Base-by-base conservation (phyloP, 2,888 invertebrate species). In the Ecdyonurus torrentis region DNA sequence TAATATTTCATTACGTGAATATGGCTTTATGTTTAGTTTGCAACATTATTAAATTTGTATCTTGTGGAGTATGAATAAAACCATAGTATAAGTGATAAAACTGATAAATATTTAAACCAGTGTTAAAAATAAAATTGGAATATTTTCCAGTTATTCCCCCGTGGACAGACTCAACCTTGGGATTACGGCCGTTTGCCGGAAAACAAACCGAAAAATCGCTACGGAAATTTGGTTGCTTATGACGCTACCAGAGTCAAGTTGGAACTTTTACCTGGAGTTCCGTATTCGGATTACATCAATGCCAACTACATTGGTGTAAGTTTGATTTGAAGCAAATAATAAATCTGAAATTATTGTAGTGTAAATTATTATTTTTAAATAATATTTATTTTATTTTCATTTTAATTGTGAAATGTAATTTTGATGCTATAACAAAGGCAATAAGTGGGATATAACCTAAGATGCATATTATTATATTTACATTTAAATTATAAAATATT, bases 231-330 rank as follows among this genome's bases (percentile, higher is more conserved):
- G 20, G 58, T 63, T 37, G 64, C 66, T n/a, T 65, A 79, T 71
- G 79, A 80, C 66, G 76, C 78, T 63, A 75, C 76, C 2, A 71
- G 80, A 66, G 80, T 80, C 2, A 69, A 71, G 65, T 67, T 76
- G 65, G 69, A 72, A 63, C 75, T 72, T 70, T 69, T 74, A 62
- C 68, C 70, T 61, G 73, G 70, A 60, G 76, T 73, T 69, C 72
- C 70, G 22, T 70, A 70, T 66, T 77, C 77, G 0, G 78, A 78
- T 69, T 78, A 78, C 66, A 80, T 80, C 15, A 80, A 80, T 69
- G 80, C 80, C 0, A 79, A 75, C 70, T 79, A 75, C 66, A 75
- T 79, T 60, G 73, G 75, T 64, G 78, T 78, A 72, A 71, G 61
- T 10, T 50, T 50, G n/a, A 1, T 24, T n/a, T 23, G 20, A 59